phyloP scores from a whole-genome alignment of 1,140 invertebrate genomes.

The Coptotermes formosanus region DNA sequence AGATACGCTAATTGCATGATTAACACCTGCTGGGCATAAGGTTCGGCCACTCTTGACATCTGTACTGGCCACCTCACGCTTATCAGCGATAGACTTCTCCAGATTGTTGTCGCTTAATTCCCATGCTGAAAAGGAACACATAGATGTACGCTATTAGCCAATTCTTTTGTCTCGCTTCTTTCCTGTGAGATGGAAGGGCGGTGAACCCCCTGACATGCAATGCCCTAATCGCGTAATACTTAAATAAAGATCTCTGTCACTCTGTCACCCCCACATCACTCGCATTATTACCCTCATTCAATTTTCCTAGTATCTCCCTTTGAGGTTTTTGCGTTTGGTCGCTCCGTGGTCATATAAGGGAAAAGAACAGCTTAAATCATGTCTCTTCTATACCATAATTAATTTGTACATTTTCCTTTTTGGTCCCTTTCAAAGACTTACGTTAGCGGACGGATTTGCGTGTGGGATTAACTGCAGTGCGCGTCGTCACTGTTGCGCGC shows the following conservation, averaged over 20 bases:
- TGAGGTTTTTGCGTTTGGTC: not conserved
- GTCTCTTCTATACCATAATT: not conserved
- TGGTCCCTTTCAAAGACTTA: not conserved
- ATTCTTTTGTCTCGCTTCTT: not conserved
- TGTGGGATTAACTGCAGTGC: not conserved
- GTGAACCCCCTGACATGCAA: not conserved
- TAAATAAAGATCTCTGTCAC: slow-evolving; percentile 7
- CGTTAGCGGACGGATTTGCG: not conserved
- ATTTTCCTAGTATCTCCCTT: not conserved
- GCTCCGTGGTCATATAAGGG: not conserved
- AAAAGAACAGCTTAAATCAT: slow-evolving; percentile 12
- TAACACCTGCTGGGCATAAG: too few species aligned
- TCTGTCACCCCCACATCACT: not conserved
- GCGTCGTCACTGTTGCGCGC: not conserved
- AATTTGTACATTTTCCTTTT: not conserved
- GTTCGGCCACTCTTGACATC: too few species aligned
- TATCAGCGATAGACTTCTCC: too few species aligned
- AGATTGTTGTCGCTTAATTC: too few species aligned
- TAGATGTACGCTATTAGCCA: not conserved
- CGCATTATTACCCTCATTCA: slow-evolving; percentile 12
- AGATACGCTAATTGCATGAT: too few species aligned
- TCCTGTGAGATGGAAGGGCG: not conserved
- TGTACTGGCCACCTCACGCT: too few species aligned
- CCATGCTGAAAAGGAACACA: too few species aligned
- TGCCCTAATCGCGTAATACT: slow-evolving; percentile 15